Evolutionary conservation across 2,888 invertebrate genomes (phyloP).

Genomic region (Athetis lepigone): DNA sequence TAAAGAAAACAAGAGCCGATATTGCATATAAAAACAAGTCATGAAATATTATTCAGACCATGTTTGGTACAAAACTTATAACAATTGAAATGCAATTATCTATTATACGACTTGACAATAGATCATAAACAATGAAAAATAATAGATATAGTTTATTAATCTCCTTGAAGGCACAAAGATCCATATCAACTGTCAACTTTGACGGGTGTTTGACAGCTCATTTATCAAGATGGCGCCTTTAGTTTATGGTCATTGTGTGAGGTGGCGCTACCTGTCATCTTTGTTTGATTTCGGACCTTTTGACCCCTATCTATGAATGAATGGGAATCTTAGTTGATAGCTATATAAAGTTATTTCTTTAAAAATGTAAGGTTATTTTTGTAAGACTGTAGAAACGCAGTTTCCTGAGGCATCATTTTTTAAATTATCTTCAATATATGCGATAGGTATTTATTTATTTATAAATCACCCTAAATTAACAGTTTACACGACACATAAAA

Average conservation of each 20-base stretch:
- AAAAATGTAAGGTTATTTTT: not conserved
- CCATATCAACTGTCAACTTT: conserved; percentile 19
- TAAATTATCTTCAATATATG: too few species aligned
- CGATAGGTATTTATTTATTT: too few species aligned
- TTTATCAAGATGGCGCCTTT: conserved; percentile 35
- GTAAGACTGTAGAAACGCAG: not conserved
- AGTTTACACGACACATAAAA: too few species aligned
- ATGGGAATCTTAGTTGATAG: not conserved
- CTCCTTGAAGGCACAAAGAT: conserved; percentile 4
- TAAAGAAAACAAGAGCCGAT: conserved; percentile 6
- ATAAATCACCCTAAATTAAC: too few species aligned
- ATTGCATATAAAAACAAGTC: conserved; percentile 22
- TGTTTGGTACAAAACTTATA: conserved; percentile 21
- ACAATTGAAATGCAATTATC: conserved; percentile 35
- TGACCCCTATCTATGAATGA: conserved; percentile 25
- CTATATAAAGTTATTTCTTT: not conserved
- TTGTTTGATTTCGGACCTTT: conserved; percentile 4
- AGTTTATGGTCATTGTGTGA: conserved; percentile 35
- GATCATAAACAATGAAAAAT: conserved; percentile 29
- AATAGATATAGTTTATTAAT: conserved; percentile 18
- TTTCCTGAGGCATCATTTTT: too few species aligned
- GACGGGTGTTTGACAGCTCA: conserved; percentile 31
- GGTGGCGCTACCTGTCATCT: conserved; percentile 42
- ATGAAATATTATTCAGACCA: conserved; percentile 16
- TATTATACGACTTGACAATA: conserved; percentile 32